These are phyloP conservation scores for Sterna hirundo DNA, from an alignment of 2,113 vertebrate genomes.

Conservation along the genomic window DNA sequence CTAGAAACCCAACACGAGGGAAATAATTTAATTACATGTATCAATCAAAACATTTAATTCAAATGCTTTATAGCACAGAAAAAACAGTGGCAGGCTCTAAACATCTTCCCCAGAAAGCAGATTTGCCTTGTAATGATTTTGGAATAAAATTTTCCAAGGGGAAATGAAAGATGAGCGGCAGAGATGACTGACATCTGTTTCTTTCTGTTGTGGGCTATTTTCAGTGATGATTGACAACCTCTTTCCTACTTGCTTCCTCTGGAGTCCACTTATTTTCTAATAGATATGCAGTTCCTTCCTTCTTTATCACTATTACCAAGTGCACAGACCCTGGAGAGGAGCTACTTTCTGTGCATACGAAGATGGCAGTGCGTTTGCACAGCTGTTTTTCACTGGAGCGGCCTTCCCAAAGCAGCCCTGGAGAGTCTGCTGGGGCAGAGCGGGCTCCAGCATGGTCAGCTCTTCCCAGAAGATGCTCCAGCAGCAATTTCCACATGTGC, in stretches of 20 bases:
- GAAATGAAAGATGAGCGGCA: not conserved
- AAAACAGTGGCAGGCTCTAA: not conserved
- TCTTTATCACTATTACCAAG: not conserved
- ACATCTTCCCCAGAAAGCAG: not conserved
- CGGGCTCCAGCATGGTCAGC: not conserved
- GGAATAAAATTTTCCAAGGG: not conserved
- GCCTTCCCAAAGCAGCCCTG: not conserved
- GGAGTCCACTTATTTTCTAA: not conserved
- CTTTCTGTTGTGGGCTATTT: not conserved
- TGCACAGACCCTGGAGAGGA: not conserved
- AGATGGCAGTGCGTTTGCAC: not conserved
- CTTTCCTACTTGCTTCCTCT: not conserved
- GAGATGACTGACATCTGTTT: not conserved
- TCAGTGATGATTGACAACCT: not conserved
- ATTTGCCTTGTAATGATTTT: not conserved
- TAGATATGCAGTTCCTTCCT: not conserved
- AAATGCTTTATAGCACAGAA: not conserved
- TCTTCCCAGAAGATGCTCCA: not conserved
- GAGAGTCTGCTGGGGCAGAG: not conserved
- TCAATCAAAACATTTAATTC: not conserved
- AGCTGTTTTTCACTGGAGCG: not conserved
- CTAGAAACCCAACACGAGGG: not conserved
- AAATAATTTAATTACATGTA: not conserved
- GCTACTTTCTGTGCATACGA: not conserved
- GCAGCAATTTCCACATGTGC: not conserved